Evolutionary conservation across 2,888 invertebrate species (phyloP), one percentile per base, ranked within the genome.

Genomic region (Hydraecia micacea): DNA sequence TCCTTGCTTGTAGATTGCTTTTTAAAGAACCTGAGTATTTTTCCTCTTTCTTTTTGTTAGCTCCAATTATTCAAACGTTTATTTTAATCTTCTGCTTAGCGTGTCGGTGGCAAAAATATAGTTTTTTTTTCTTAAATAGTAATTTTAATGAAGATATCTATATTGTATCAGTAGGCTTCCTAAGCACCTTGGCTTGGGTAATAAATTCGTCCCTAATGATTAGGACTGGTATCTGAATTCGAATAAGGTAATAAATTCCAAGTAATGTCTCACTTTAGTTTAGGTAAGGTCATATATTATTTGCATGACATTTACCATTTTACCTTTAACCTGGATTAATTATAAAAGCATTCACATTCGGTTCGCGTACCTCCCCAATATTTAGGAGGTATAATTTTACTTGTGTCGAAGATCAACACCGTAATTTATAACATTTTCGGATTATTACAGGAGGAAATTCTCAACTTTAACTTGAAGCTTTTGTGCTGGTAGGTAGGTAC

Each of bases 201-300:
- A 73, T 80, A 77, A 83, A 86, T 83, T 80, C 0, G n/a, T 75
- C 36, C 65, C 66, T 75, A 81, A 86, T 80, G 81, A 81, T 77
- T 58, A 42, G 67, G 39, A 63, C 39, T 66, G 60, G 52, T 81
- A 79, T 77, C 46, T 77, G 85, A 88, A 87, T 83, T 79, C 46
- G 65, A 85, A 87, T 87, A 58, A 83, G 75, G 71, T 8, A 69
- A 77, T 85, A 78, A 86, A 86, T 86, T 71, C 63, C 52, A 36
- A 32, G 66, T 72, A 72, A 81, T 80, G 80, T 80, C 72, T 72
- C 46, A 78, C 60, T 67, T 69, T 73, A 65, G 39, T 73, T 76
- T 65, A 11, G 68, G 58, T 72, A 49, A 71, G 36, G 74, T 52
- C n/a, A 52, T 81, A 67, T 28, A 25, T 73, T 77, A 83, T 86